These are phyloP conservation scores for Leucoraja ocellata DNA, from an alignment of 2,797 vertebrate genomes.

Conservation along the genomic window DNA sequence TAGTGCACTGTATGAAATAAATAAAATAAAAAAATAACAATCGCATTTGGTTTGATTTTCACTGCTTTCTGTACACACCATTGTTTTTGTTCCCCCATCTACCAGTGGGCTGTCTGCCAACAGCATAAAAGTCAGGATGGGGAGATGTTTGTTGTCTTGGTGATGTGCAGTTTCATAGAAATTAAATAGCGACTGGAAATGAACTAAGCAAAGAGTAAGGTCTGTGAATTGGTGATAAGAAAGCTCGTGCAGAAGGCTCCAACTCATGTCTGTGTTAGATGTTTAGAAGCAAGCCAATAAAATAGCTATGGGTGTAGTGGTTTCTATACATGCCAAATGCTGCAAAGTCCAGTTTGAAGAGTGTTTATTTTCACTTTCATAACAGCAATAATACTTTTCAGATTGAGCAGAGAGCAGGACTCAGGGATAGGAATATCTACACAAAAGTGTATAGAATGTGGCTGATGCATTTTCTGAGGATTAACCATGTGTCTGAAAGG, in stretches of 20 bases:
- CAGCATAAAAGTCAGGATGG: conserved; percentile 19
- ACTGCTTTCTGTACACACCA: neutral
- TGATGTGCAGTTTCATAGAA: conserved; percentile 30
- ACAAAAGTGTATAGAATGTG: neutral
- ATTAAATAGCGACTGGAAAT: conserved; percentile 3
- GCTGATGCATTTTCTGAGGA: neutral
- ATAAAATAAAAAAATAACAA: conserved; percentile 17
- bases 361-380: conserved; percentile 5
- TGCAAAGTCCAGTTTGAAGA: neutral
- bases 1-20: neutral
- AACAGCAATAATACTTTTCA: neutral
- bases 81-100: neutral
- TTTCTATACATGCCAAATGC: neutral
- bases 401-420: neutral
- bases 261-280: conserved; percentile 16
- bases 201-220: conserved; percentile 29
- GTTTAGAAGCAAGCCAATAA: conserved; percentile 10
- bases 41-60: neutral
- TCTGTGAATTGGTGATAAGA: conserved; percentile 31
- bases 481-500: neutral
- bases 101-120: conserved; percentile 30
- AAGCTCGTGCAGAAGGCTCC: neutral
- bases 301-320: neutral
- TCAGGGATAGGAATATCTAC: neutral
- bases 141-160: conserved; percentile 32